Evolutionary conservation across 2,797 vertebrate genomes (phyloP), one percentile per base, ranked within the genome.

Genomic region (Acropternis orthonyx): DNA sequence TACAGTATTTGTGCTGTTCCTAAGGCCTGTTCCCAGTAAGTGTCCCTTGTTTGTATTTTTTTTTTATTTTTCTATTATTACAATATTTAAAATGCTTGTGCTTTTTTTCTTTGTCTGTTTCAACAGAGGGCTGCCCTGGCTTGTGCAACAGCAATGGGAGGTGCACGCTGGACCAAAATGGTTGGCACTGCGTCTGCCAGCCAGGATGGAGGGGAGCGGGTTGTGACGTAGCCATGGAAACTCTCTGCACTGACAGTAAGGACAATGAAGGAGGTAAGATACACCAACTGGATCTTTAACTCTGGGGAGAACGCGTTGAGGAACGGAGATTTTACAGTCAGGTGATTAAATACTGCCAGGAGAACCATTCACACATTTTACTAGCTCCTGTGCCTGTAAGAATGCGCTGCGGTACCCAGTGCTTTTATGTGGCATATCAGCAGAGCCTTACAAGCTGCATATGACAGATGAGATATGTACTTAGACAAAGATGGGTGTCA

Each of bases 141-240:
- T 98, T 99, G 91, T 99, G 99, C 97, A 99, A 99, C 97, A 99
- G 99, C 98, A 99, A 99, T 20, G 99, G 99, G 92, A 98, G 99
- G 92, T 99, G 99, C 92, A 99, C 99, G 2, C 98, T 99, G 97
- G 99, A 99, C 98, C 99, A 99, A 90, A 99, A 99, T 8, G 99
- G 99, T 97, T 99, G 99, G 99, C 99, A 99, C 87, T 99, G 99
- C 76, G 98, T 99, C 93, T 99, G 99, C 98, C 99, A 99, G 97
- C 98, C 99, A 0, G 99, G 99, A 46, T 99, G 99, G 99, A 98
- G 99, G 96, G 99, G 99, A 92, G 98, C 99, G 0, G 99, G 99
- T 66, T 99, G 99, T 78, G 99, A 99, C 2, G 99, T 99, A 44
- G 99, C 99, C 89, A 99, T 99, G 96, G 99, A 99, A 97, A 99